phyloP scores from a whole-genome alignment of 2,797 vertebrate species.

The Geotrypetes seraphini region DNA sequence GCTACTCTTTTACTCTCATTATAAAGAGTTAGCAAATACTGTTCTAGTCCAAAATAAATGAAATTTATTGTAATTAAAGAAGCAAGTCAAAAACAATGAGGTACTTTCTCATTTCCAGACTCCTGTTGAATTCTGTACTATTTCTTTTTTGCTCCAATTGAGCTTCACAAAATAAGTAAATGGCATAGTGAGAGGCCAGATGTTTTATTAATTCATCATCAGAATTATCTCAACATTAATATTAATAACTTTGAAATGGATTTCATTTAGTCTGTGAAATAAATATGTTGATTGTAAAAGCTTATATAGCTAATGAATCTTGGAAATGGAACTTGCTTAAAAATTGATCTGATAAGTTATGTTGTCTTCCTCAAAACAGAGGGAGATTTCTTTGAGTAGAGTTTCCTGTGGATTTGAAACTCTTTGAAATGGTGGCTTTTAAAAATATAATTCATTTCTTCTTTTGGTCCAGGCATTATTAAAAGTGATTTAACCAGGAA shows the following conservation, averaged over 20 bases:
- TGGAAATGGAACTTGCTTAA: slow-evolving; percentile 25
- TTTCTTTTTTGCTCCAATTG: slow-evolving; percentile 54
- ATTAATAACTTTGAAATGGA: slow-evolving; percentile 76
- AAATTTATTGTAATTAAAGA: slow-evolving; percentile 63
- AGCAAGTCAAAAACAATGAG: slow-evolving; percentile 61
- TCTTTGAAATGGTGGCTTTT: too few relatives aligned
- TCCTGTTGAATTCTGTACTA: slow-evolving; percentile 58
- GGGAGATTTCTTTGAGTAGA: too few relatives aligned
- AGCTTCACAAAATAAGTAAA: slow-evolving; percentile 75
- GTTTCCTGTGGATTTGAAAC: too few relatives aligned
- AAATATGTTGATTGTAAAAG: slow-evolving; percentile 65
- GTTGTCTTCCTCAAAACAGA: too few relatives aligned
- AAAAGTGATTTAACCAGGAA: too few relatives aligned
- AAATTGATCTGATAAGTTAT: too few relatives aligned
- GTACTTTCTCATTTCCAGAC: slow-evolving; percentile 52
- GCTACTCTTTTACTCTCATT: too few relatives aligned
- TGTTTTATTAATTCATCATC: slow-evolving; percentile 88
- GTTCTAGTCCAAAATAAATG: slow-evolving; percentile 60
- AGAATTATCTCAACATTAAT: slow-evolving; percentile 80
- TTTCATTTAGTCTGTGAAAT: slow-evolving; percentile 72
- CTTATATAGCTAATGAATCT: slow-evolving; percentile 32
- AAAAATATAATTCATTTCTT: too few relatives aligned
- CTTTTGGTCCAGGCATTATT: too few relatives aligned
- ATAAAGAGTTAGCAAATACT: slow-evolving; percentile 57
- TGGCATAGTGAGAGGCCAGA: slow-evolving; percentile 66